Evolutionary conservation across 2,797 vertebrate genomes (phyloP), one percentile per base, ranked within the genome.

Genomic region (Eulemur albifrons): DNA sequence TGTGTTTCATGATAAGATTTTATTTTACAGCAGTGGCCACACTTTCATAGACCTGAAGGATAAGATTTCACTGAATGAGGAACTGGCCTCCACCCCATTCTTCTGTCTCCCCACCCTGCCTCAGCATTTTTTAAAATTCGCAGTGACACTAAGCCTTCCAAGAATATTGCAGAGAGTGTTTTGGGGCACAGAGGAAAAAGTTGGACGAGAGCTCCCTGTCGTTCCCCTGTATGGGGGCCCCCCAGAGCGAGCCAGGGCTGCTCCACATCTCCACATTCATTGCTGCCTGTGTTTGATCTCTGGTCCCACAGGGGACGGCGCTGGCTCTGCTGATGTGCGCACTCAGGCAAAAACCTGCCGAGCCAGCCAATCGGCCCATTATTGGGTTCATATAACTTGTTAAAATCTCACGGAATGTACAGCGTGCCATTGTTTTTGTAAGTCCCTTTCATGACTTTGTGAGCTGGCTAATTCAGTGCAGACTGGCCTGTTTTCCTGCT

Each of bases 381-480:
- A 98, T 98, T 97, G 98, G 97, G 98, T 97, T 98, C 97, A 88
- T 96, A 93, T 90, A 97, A 98, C 97, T 98, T 96, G 98, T 97
- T 97, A 97, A 98, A 98, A 98, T 98, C 98, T 98, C 98, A 98
- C 94, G 93, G 98, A 97, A 97, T 85, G 98, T 96, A 99, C 98
- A 98, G 98, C 96, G 90, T 95, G 93, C 98, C 98, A 98, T 99
- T 99, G 98, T 99, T 98, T 97, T 95, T 10, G 9, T 97, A 98
- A 99, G 98, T 97, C 98, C 98, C 98, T 99, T 99, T 99, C 98
- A 98, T 94, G 98, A 98, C 98, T 98, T 94, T 96, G 97, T 98
- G 97, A 98, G 98, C 98, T 94, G 98, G 97, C 98, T 98, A 98
- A 98, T 97, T 98, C 98, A 97, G 98, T 98, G 98, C 96, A 98